Conservation (phyloP, 92 coral and sea anemone species). For the Galaxea fascicularis region DNA sequence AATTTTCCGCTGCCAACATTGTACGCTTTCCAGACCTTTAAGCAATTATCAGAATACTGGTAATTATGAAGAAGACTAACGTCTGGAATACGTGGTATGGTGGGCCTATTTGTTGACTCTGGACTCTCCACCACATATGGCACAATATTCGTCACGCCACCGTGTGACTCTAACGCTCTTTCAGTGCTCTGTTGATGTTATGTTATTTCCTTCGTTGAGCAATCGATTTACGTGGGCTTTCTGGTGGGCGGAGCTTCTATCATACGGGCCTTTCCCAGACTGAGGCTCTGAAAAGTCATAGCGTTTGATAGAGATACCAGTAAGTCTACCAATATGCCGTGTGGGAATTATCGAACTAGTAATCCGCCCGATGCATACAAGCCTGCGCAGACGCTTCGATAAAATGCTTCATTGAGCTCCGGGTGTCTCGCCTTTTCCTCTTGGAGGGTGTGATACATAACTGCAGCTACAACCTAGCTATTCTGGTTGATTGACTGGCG, state of each 20-base stretch:
- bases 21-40: no score
- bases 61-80: no score
- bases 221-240: constrained; percentile 15
- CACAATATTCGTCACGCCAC: no score
- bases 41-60: no score
- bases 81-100: no score
- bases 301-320: constrained; percentile 49
- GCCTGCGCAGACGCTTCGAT: constrained; percentile 71
- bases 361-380: constrained; percentile 55
- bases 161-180: no score
- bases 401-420: no score
- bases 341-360: constrained; percentile 50
- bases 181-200: no score
- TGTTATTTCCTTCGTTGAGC: no score
- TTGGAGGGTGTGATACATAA: constrained; percentile 55
- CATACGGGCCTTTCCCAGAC: constrained; percentile 45
- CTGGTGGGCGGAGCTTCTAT: constrained; percentile 45
- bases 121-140: no score
- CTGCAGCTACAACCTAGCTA: constrained; percentile 55
- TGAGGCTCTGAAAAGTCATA: constrained; percentile 64
- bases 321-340: constrained; percentile 39
- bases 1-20: constrained; percentile 14
- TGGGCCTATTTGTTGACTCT: no score
- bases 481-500: constrained; percentile 55
- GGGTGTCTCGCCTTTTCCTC: constrained; percentile 53